Evolutionary conservation across 2,888 invertebrate genomes (phyloP).

Genomic region (Ormia ochracea): DNA sequence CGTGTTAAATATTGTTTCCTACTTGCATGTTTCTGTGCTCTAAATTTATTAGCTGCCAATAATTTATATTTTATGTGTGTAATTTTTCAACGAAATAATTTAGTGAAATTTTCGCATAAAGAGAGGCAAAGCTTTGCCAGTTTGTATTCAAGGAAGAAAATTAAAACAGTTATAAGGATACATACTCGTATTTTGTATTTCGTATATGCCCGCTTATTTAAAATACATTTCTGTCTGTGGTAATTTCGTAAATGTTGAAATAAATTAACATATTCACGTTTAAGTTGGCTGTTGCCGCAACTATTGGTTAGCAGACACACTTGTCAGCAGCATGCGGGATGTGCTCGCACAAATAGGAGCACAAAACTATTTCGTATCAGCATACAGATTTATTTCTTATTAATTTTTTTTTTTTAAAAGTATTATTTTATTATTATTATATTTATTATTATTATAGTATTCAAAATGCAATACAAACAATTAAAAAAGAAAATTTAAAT

Average conservation of each 20-base stretch:
- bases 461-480: too few species aligned
- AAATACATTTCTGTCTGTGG: not conserved
- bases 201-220: not conserved
- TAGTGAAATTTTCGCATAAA: slow-evolving; percentile 22
- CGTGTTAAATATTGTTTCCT: not conserved
- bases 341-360: not conserved
- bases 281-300: not conserved
- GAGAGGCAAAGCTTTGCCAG: not conserved
- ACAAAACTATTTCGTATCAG: too few species aligned
- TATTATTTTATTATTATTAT: too few species aligned
- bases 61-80: slow-evolving; percentile 47
- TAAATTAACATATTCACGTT: slow-evolving; percentile 32
- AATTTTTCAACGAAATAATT: slow-evolving; percentile 28
- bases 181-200: too few species aligned
- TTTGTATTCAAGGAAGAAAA: not conserved
- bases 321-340: not conserved
- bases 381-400: too few species aligned
- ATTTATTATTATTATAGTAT: too few species aligned
- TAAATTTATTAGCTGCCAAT: slow-evolving; percentile 60
- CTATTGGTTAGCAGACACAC: not conserved
- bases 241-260: slow-evolving; percentile 19
- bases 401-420: too few species aligned
- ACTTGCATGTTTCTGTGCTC: not conserved
- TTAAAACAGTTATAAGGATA: not conserved
- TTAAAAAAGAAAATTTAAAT: too few species aligned